These are phyloP conservation scores for Prenolepis imparis DNA, from an alignment of 2,888 invertebrate genomes.

Conservation along the genomic window DNA sequence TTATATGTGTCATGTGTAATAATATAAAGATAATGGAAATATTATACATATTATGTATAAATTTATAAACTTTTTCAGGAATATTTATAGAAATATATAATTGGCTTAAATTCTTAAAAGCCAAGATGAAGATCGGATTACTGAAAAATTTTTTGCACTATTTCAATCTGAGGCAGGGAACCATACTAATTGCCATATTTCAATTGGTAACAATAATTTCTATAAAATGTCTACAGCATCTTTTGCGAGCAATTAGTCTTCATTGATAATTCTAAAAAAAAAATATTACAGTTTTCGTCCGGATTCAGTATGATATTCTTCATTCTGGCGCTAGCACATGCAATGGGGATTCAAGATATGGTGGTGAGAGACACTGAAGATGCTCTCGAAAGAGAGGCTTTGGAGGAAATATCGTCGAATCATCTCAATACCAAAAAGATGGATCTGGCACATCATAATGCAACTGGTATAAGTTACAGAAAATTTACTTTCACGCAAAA, in stretches of 20 bases:
- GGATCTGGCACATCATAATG: conserved; percentile 86
- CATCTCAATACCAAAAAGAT: conserved; percentile 85
- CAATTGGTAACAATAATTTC: conserved; percentile 83
- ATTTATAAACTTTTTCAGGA: conserved; percentile 24
- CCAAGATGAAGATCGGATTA: conserved; percentile 81
- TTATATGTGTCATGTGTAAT: neutral
- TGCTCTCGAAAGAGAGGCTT: conserved; percentile 84
- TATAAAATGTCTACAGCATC: neutral
- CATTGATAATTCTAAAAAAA: conserved; percentile 1
- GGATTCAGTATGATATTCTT: conserved; percentile 70
- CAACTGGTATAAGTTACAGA: conserved; percentile 81
- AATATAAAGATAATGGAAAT: too few species aligned
- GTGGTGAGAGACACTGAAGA: conserved; percentile 86
- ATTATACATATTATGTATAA: neutral
- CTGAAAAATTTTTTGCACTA: conserved; percentile 83
- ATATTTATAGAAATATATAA: neutral
- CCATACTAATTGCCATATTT: conserved; percentile 85
- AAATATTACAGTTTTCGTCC: conserved; percentile 61
- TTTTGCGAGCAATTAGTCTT: neutral
- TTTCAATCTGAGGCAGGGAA: conserved; percentile 85
- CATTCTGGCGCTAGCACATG: conserved; percentile 85
- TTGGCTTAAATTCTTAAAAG: neutral
- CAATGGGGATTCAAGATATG: conserved; percentile 85
- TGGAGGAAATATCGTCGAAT: conserved; percentile 83
- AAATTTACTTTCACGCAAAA: conserved; percentile 2